These are phyloP conservation scores for Pteronotus mesoamericanus DNA, from an alignment of 2,797 vertebrate genomes.

Conservation along the genomic window DNA sequence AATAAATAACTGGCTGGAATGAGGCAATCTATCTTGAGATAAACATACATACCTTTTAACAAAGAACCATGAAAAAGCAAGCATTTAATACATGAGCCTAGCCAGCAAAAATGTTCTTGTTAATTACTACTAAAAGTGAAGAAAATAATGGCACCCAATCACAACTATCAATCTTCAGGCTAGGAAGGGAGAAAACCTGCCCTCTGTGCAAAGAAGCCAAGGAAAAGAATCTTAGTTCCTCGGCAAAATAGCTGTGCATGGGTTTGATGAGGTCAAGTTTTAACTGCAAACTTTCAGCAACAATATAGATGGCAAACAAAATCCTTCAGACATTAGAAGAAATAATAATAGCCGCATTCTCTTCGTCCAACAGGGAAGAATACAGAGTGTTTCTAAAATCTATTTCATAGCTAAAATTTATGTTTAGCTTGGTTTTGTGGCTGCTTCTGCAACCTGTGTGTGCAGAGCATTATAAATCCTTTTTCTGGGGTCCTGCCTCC, in stretches of 20 bases:
- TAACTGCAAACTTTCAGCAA: slow-evolving; percentile 26
- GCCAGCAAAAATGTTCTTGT: neutral
- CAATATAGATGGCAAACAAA: slow-evolving; percentile 31
- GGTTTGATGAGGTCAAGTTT: neutral
- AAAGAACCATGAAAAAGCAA: slow-evolving; percentile 14
- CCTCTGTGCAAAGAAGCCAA: neutral
- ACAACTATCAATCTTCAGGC: neutral
- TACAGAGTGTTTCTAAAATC: slow-evolving; percentile 37
- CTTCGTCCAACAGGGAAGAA: neutral
- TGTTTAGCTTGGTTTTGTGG: slow-evolving; percentile 57
- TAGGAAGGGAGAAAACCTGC: neutral
- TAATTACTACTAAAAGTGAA: slow-evolving; percentile 4
- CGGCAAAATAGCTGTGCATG: neutral
- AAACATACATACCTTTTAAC: neutral
- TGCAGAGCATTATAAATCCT: slow-evolving; percentile 55
- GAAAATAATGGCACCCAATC: neutral
- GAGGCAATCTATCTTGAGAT: neutral
- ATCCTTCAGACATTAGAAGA: neutral
- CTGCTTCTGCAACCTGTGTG: slow-evolving; percentile 33
- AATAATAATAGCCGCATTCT: neutral
- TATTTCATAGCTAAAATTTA: slow-evolving; percentile 51
- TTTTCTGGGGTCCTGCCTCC: slow-evolving; percentile 22
- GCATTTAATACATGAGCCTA: neutral
- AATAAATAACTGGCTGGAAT: neutral
- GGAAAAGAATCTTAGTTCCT: neutral